These are phyloP conservation scores for Cottoperca gobio DNA, from an alignment of 2,797 vertebrate species.

Conservation along the genomic window DNA sequence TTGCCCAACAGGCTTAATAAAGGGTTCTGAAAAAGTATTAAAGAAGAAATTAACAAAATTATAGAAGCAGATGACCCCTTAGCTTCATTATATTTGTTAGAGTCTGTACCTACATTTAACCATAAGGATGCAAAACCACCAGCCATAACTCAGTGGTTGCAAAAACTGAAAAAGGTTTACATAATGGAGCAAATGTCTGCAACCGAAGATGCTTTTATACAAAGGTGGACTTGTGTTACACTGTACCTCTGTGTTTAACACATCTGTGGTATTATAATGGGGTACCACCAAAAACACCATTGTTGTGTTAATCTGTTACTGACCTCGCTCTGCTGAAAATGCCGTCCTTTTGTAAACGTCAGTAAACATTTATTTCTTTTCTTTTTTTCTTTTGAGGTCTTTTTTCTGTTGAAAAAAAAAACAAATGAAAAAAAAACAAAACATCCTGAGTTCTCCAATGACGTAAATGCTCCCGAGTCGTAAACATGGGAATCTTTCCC, in stretches of 20 bases:
- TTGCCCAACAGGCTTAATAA: too few species aligned
- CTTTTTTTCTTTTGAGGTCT: too few species aligned
- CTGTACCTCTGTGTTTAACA: background rate
- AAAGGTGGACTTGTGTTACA: background rate
- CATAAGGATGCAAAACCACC: slow-evolving; percentile 7
- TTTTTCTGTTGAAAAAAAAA: too few species aligned
- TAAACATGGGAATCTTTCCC: background rate
- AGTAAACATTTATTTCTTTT: background rate
- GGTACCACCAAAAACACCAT: background rate
- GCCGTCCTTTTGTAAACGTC: background rate
- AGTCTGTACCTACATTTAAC: too few species aligned
- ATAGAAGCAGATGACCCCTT: too few species aligned
- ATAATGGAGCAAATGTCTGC: background rate
- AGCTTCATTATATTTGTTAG: too few species aligned
- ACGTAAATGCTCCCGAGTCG: background rate
- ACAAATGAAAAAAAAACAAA: too few species aligned
- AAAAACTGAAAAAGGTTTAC: background rate
- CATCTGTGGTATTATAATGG: too few species aligned
- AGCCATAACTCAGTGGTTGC: background rate
- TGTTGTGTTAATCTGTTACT: background rate
- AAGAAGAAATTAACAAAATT: too few species aligned
- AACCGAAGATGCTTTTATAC: background rate
- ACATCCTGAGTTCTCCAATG: background rate
- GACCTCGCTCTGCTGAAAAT: background rate
- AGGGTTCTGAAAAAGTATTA: too few species aligned